Evolutionary conservation across 1,140 invertebrate species (phyloP), one percentile per base, ranked within the genome.

Genomic region (Adelges cooleyi): DNA sequence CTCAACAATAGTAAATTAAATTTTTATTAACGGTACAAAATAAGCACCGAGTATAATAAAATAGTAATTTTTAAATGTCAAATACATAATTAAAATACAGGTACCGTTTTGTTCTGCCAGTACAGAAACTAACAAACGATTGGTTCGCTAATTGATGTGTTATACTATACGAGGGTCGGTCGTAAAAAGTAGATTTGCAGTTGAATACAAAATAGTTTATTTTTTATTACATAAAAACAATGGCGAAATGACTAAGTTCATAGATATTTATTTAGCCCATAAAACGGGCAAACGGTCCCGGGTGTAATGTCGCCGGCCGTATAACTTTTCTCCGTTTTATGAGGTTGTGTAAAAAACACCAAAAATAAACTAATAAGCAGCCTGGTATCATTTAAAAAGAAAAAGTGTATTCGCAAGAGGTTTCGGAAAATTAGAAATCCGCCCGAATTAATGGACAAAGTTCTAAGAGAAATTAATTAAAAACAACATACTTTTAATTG

Each of bases 291-390:
- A n/a, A 36, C 11, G 17, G 27, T 38, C 51, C 51, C 51, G 29
- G 17, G 29, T 53, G 51, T 53, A 53, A 52, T 36, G 29, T 18
- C 29, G 18, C 29, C 38, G 20, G 33, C 38, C 18, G 51, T 36
- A n/a, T n/a, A 36, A 33, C 38, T 53, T 53, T 53, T 15, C 51
- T 53, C 6, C 17, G 29, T 17, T 53, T 53, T 53, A 53, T 53
- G 29, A 53, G 51, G 27, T 36, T n/a, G 17, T 53, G 33, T 53
- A 53, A 53, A 53, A 51, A 51, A 53, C 10, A 13, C 17, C 33
- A 17, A 20, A 52, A 53, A 53, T 38, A 53, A 53, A 53, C 51
- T 36, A 53, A 53, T 38, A 53, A 53, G 51, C 18, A 53, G 51
- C 38, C 29, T 53, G 51, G 29, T 53, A 38, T 5, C 51, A 36